Evolutionary conservation across 2,797 vertebrate species (phyloP), one percentile per base, ranked within the genome.

Genomic region (Cygnus olor): DNA sequence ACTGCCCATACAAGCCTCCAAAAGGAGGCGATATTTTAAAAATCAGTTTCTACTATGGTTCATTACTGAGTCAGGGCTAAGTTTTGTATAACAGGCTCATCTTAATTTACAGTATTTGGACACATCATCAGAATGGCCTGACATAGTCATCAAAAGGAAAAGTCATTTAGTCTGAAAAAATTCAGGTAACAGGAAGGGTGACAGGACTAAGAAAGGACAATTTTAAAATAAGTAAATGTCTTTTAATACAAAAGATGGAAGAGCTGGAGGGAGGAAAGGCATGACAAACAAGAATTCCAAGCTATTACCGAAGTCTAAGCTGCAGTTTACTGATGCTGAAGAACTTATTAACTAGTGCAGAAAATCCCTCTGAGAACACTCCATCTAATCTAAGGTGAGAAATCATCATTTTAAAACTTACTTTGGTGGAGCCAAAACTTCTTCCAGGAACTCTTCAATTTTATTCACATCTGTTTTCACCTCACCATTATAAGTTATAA

Each of bases 391-490:
- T 20, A 61, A 88, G 24, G 76, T 65, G 65, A 64, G 24, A 77
- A 81, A 86, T 40, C 4, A 11, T 6, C 63, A 44, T 45, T 34
- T 63, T 10, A 63, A 56, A 84, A 98, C 99, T 98, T 95, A 99
- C 99, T 99, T 99, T 94, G 99, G 99, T 85, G 99, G 99, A 96
- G 98, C 98, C 81, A 99, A 98, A 90, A 99, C 97, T 78, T 99
- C 99, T 97, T 99, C 99, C 63, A 99, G 98, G 94, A 99, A 99
- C 98, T 99, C 99, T 96, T 99, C 99, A 51, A 99, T 99, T 98
- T 99, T 99, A 98, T 99, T 99, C 94, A 99, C 99, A 44, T 99
- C 99, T 1, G 99, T 99, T 98, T 98, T 99, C 97, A 99, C 99
- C 94, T 99, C 99, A 17, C 98, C 99, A 28, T 99, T 99, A 96